A percentile compares a stretch with the other conserved stretches of the same genome.
Evolutionary conservation across 35 echinoderm and acorn worm genomes (phyloP).

Genomic region (Heliocidaris erythrogramma): DNA sequence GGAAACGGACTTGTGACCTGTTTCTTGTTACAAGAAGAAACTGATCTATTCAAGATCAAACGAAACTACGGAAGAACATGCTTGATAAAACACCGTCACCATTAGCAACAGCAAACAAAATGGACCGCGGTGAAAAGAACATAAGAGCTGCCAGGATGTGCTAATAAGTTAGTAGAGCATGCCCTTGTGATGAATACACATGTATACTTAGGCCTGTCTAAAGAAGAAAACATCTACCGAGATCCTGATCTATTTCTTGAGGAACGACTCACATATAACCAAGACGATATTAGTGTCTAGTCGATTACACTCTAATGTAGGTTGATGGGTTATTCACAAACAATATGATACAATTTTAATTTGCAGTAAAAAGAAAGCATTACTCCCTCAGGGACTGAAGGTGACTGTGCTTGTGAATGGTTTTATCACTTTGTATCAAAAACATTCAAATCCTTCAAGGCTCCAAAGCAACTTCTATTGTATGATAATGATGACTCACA

Average conservation of each 20-base stretch:
- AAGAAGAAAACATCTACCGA: not conserved
- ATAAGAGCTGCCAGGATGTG: not conserved
- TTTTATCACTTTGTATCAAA: too few species aligned
- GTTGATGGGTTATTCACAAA: too few species aligned
- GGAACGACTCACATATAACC: not conserved
- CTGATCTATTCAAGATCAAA: not conserved
- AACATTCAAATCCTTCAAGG: too few species aligned
- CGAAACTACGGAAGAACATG: not conserved
- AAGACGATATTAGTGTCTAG: not conserved
- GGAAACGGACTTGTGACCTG: not conserved
- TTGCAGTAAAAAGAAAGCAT: too few species aligned
- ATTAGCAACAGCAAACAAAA: not conserved
- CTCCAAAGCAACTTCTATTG: too few species aligned
- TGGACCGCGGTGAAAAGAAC: not conserved
- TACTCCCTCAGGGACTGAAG: too few species aligned
- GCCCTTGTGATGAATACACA: not conserved
- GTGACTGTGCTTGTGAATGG: too few species aligned
- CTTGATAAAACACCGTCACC: not conserved
- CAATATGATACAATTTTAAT: too few species aligned
- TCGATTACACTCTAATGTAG: too few species aligned
- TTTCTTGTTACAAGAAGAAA: not conserved
- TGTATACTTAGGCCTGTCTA: not conserved
- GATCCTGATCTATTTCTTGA: not conserved
- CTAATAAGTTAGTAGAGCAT: not conserved
- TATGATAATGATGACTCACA: too few species aligned